Base-by-base conservation (phyloP, 2,797 vertebrate genomes). In the Pterois miles region DNA sequence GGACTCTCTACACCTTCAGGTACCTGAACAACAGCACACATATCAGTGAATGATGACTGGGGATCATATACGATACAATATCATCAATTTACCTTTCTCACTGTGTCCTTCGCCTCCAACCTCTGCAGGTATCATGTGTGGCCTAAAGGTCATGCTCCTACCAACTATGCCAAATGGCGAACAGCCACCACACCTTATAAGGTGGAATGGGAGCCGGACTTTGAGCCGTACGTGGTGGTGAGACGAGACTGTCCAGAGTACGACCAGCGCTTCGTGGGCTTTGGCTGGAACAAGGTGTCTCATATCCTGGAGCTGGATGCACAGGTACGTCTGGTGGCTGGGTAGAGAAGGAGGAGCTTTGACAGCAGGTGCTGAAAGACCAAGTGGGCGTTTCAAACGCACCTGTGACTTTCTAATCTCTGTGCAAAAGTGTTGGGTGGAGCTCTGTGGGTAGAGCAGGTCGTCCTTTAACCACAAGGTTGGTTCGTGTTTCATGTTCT, bases 211-310 rank as follows among this genome's bases (percentile, higher is more conserved):
- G 97, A 97, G 80, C 93, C 96, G 0, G 96, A 98, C 91, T 99
- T 98, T 0, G 98, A 99, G 88, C 98, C 98, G 63, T 98, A 99
- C 1, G 96, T 99, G 59, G 97, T 99, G 90, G 97, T 99, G 84
- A 95, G 96, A 12, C 94, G 94, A 14, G 97, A 98, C 91, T 98
- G 97, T 88, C 98, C 98, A 0, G 96, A 86, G 85, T 99, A 99
- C 0, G 98, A 99, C 88, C 96, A 97, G 92, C 96, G 98, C 48
- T 99, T 99, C 0, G 96, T 98, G 81, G 98, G 98, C 89, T 99
- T 99, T 65, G 98, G 97, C 90, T 99, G 98, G 98, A 99, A 99
- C 95, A 99, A 99, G 91, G 98, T 98, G 85, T 97, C 98, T 46
- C 98, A 99, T 73, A 92, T 97, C 53, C 95, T 99, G 95, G 98